Percentiles rank a stretch among this genome's conserved stretches.
phyloP scores from a whole-genome alignment of 2,113 vertebrate genomes.

The Labrus mixtus region DNA sequence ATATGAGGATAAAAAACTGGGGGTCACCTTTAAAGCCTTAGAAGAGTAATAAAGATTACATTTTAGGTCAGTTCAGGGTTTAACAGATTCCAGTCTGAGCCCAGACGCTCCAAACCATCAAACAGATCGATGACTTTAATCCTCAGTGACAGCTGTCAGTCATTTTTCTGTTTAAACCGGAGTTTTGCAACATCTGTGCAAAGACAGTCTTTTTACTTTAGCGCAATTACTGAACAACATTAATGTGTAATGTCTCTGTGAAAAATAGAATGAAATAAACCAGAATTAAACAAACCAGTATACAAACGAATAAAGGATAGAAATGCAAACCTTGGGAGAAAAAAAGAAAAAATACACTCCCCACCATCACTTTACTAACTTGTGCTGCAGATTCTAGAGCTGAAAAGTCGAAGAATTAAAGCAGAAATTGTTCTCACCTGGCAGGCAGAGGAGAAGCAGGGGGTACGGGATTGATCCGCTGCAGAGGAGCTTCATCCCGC shows the following conservation, averaged over 20 bases:
- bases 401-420: background rate
- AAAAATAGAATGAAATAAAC: background rate
- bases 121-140: constrained; percentile 7
- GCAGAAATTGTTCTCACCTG: constrained; percentile 51
- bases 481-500: constrained; percentile 56
- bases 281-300: background rate
- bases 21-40: background rate
- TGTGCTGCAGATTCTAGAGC: background rate
- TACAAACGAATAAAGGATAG: background rate
- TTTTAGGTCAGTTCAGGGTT: background rate
- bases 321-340: too few species aligned
- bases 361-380: background rate
- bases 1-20: too few species aligned
- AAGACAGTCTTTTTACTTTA: background rate
- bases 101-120: background rate
- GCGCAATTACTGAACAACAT: too few species aligned
- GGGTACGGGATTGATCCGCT: background rate
- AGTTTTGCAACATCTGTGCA: background rate
- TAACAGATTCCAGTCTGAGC: background rate
- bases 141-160: constrained; percentile 8
- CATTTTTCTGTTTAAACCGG: background rate
- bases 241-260: background rate
- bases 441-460: constrained; percentile 46
- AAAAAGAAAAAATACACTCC: background rate
- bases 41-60: background rate